phyloP scores from a whole-genome alignment of 2,113 vertebrate genomes.

The Phainopepla nitens region DNA sequence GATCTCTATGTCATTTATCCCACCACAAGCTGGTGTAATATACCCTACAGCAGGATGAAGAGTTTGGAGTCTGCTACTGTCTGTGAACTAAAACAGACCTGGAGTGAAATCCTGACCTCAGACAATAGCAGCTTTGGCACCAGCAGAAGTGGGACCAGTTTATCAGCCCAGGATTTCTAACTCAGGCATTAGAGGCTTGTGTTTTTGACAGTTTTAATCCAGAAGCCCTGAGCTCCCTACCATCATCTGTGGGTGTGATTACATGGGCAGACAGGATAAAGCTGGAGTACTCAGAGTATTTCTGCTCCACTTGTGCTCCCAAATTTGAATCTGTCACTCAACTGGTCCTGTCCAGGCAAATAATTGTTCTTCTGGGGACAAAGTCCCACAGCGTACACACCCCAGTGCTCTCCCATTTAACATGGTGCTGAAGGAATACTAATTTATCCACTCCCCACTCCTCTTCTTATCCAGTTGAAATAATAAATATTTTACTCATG shows the following conservation, averaged over 20 bases:
- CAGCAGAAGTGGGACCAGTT: background rate
- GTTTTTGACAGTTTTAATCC: constrained; percentile 41
- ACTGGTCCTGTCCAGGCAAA: background rate
- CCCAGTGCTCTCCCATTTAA: background rate
- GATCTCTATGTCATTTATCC: background rate
- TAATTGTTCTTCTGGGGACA: background rate
- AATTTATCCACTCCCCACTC: background rate
- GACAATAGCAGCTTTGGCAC: constrained; percentile 39
- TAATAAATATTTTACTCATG: constrained; percentile 65
- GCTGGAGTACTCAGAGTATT: background rate
- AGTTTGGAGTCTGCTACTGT: constrained; percentile 29
- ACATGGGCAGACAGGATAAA: constrained; percentile 3
- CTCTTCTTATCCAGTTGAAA: constrained; percentile 45
- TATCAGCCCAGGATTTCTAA: background rate
- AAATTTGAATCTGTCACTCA: background rate
- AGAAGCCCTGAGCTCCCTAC: background rate
- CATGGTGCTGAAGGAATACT: constrained; percentile 24
- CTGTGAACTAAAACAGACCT: constrained; percentile 26
- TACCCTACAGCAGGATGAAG: background rate
- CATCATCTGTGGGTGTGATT: background rate
- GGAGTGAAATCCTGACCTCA: constrained; percentile 21
- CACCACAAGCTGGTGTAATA: background rate
- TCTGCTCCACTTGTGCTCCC: constrained; percentile 2
- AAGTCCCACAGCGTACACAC: background rate
- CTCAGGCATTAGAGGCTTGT: constrained; percentile 11